Evolutionary conservation across 2,113 vertebrate genomes (phyloP), one percentile per base, ranked within the genome.

Genomic region (Damaliscus lunatus): DNA sequence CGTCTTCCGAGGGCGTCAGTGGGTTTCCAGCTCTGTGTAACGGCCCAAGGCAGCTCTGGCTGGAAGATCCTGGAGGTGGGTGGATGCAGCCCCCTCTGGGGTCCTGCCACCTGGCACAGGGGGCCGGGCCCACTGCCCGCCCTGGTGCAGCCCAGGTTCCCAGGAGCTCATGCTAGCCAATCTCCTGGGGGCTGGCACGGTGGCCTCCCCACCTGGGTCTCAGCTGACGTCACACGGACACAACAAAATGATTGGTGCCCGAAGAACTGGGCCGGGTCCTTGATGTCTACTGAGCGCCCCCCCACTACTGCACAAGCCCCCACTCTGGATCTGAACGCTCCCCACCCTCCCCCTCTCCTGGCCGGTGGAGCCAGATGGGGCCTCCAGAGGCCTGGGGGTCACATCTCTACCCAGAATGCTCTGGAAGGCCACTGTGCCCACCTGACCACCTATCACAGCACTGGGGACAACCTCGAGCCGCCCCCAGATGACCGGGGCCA

Each of bases 41-140:
- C 1, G 9, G 0, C 48, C 6, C 3, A 0, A 3, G 10, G 0
- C 15, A 1, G n/a, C 46, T 16, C 21, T 3, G 57, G 12, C 40
- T 21, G 46, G 16, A 21, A 46, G 1, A 12, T 17, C n/a, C 80
- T 36, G n/a, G 31, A 46, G 59, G 81, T 25, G 1, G 21, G 2
- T 0, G 40, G 50, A 1, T 3, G 50, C 8, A 3, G 27, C 6
- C 1, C 29, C 17, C 23, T 64, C 48, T 2, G 0, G 1, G 43
- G 40, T 78, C n/a, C 48, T 77, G 59, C 57, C 40, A 60, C 19
- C 5, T 0, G 17, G 53, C 46, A 78, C 74, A 9, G 9, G 67
- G 53, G 19, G 17, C n/a, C 19, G 3, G 3, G 67, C 19, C 19
- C 5, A 0, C 67, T 71, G 67, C 67, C 67, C 10, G 0, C 8